Conservation (phyloP, 1,140 invertebrate genomes). For the Drosophila tsacasi region DNA sequence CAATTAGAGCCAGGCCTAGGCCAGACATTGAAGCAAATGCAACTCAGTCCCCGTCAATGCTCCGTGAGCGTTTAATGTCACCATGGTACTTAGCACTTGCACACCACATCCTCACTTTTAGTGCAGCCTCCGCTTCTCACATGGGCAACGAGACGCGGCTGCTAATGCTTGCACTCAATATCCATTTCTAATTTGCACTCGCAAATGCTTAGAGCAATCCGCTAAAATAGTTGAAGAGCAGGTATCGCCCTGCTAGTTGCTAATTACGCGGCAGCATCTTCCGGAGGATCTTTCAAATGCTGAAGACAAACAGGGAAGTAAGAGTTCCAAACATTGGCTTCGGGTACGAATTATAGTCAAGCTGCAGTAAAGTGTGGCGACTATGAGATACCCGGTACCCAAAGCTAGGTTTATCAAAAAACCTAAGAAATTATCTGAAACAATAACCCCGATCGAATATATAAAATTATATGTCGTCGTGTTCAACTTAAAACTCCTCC, state of each 20-base stretch:
- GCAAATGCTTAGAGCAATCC: slow-evolving; percentile 31
- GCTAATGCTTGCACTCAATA: slow-evolving; percentile 27
- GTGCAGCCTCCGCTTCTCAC: neutral
- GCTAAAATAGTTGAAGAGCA: slow-evolving; percentile 48
- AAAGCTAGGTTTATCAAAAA: too few species aligned
- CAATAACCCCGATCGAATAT: too few species aligned
- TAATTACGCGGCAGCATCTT: slow-evolving; percentile 62
- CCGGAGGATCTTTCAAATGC: neutral
- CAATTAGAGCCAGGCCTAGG: slow-evolving; percentile 60
- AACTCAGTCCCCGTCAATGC: slow-evolving; percentile 44
- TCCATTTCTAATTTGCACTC: slow-evolving; percentile 53
- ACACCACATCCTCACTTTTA: neutral
- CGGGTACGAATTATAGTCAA: too few species aligned
- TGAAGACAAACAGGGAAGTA: neutral
- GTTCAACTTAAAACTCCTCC: too few species aligned
- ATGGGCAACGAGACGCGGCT: neutral
- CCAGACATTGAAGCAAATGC: slow-evolving; percentile 7
- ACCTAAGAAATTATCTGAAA: too few species aligned
- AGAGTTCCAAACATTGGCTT: too few species aligned
- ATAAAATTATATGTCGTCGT: too few species aligned
- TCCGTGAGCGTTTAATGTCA: slow-evolving; percentile 62
- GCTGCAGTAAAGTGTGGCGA: neutral
- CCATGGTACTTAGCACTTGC: slow-evolving; percentile 29
- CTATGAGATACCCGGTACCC: neutral
- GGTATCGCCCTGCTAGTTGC: slow-evolving; percentile 26